Percentiles rank a stretch among this genome's conserved stretches.
Evolutionary conservation across 2,797 vertebrate genomes (phyloP).

Genomic region (Synaphobranchus kaupii): DNA sequence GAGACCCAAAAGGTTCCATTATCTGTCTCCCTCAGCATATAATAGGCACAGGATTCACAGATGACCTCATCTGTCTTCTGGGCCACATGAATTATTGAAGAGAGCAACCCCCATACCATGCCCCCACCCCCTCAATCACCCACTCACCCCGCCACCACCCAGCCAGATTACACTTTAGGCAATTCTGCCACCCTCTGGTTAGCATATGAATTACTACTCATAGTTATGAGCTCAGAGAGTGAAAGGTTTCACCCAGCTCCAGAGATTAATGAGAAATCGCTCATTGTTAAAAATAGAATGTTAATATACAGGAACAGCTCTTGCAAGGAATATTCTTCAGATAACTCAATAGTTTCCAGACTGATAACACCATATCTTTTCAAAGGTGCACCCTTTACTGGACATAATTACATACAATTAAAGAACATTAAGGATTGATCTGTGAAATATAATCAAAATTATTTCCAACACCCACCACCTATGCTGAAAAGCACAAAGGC

Average conservation of each 20-base stretch:
- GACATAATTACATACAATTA: neutral
- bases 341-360: neutral
- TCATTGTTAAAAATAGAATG: neutral
- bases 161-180: slow-evolving; percentile 28
- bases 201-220: slow-evolving; percentile 20
- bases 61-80: slow-evolving; percentile 25
- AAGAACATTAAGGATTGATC: too few relatives aligned
- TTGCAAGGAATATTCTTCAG: neutral
- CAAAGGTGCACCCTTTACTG: neutral
- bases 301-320: neutral
- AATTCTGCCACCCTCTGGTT: slow-evolving; percentile 58
- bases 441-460: neutral
- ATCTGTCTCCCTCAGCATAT: neutral
- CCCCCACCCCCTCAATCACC: neutral
- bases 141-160: neutral
- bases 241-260: neutral
- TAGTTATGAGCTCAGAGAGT: neutral
- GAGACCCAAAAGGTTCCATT: neutral
- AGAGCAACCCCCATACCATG: neutral
- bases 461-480: neutral
- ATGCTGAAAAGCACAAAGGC: neutral
- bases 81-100: slow-evolving; percentile 24
- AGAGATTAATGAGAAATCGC: neutral
- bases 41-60: neutral
- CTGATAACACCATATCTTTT: neutral